Evolutionary conservation across 2,797 vertebrate species (phyloP), one percentile per base, ranked within the genome.

Genomic region (Nyctalus aviator): DNA sequence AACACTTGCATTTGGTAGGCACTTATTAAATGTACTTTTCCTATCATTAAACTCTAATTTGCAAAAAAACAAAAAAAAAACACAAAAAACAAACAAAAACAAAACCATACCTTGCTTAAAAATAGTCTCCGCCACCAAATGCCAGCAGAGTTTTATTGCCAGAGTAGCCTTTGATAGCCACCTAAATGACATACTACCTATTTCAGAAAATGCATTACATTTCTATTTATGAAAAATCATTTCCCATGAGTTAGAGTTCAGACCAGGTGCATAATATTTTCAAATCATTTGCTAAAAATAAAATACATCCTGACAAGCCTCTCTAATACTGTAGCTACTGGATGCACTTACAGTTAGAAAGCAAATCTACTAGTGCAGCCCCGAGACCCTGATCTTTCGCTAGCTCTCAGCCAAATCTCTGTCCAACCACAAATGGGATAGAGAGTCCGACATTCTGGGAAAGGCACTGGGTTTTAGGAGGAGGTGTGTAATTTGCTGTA

Each of bases 161-260:
- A 94, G 91, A 94, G 64, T 66, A 75, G n/a, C 44, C 69, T 88
- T 83, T 88, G 93, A 90, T 93, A 77, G 71, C 69, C 85, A 88
- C 68, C 66, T 91, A 77, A 35, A 81, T 83, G 93, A 91, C 37
- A 88, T 83, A 92, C n/a, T 37, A 82, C 88, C n/a, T 37, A 82
- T 90, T 95, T 91, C 46, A 83, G 69, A 93, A 97, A 96, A 96
- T 92, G 48, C 27, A 76, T 94, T 91, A 71, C 59, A 81, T 92
- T 93, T 81, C 82, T 91, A 75, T 93, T 94, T 95, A 81, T 86
- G 62, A 95, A 97, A 95, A 95, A 95, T 64, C 41, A 94, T 94
- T 95, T 88, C 82, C 94, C 75, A 27, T 46, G 77, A 79, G 89
- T 94, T 92, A 96, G 84, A 90, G 93, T 96, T 96, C 91, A 94